Conservation (phyloP, 2,888 invertebrate species). For the Limnephilus auricula region DNA sequence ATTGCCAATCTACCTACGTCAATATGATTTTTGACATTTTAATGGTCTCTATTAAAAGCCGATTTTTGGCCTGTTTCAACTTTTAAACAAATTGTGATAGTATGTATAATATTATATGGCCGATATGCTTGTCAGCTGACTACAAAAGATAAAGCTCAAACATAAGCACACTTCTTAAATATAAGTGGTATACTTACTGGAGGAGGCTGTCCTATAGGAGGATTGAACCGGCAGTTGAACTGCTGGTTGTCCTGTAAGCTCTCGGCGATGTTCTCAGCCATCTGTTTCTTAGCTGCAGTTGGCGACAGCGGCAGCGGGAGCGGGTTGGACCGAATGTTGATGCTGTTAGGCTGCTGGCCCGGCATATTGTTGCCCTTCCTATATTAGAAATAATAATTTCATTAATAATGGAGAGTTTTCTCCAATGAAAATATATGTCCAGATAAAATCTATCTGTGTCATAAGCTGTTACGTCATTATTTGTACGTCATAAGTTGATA, state of each 20-base stretch:
- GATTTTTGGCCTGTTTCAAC: too few relatives aligned
- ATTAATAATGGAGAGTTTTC: background rate
- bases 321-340: constrained; percentile 65
- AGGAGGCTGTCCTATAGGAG: constrained; percentile 59
- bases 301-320: constrained; percentile 65
- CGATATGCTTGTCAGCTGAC: too few relatives aligned
- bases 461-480: too few relatives aligned
- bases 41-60: too few relatives aligned
- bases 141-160: too few relatives aligned
- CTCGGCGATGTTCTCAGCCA: constrained; percentile 43
- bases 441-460: too few relatives aligned
- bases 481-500: too few relatives aligned
- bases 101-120: too few relatives aligned
- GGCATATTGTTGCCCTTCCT: background rate
- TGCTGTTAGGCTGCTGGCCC: constrained; percentile 33
- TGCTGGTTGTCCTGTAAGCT: constrained; percentile 64
- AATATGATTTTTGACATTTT: too few relatives aligned
- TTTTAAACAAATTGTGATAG: too few relatives aligned
- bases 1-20: too few relatives aligned
- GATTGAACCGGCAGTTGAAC: constrained; percentile 65
- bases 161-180: background rate
- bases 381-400: background rate
- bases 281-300: constrained; percentile 63
- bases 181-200: constrained; percentile 54
- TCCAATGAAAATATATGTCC: too few relatives aligned